These are phyloP conservation scores for Eilema sororculum DNA, from an alignment of 2,888 invertebrate species.

Conservation along the genomic window DNA sequence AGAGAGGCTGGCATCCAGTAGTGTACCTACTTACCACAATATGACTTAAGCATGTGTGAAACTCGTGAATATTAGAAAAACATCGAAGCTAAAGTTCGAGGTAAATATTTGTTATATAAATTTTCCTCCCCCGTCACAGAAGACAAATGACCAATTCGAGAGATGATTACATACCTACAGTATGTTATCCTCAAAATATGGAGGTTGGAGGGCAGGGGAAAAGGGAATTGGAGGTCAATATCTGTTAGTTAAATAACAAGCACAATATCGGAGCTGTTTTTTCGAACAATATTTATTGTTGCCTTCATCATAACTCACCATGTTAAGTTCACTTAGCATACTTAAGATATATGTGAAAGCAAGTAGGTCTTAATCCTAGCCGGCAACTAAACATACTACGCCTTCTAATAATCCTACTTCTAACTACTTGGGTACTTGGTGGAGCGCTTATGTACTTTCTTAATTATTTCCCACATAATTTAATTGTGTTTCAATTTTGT, in stretches of 20 bases:
- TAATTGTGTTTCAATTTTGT: no score
- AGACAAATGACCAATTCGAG: not conserved
- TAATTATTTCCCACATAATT: no score
- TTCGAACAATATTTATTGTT: not conserved
- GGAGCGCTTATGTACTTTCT: no score
- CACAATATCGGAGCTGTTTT: not conserved
- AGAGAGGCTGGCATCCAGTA: no score
- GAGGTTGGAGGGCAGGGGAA: not conserved
- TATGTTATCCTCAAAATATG: slow-evolving; percentile 4
- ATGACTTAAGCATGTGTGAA: not conserved
- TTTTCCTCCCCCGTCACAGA: not conserved
- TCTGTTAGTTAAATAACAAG: slow-evolving; percentile 2
- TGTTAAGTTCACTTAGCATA: not conserved
- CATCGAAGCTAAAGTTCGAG: not conserved
- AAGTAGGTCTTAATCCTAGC: no score
- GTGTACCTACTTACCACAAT: no score
- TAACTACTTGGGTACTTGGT: no score
- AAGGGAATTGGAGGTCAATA: not conserved
- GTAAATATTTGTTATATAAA: slow-evolving; percentile 2
- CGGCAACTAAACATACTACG: no score
- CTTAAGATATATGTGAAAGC: no score
- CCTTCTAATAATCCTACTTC: no score
- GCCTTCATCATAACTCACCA: not conserved
- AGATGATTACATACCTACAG: slow-evolving; percentile 4
- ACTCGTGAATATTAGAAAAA: not conserved